Conservation (phyloP, 2,113 vertebrate genomes). For the Rhipidura dahli region DNA sequence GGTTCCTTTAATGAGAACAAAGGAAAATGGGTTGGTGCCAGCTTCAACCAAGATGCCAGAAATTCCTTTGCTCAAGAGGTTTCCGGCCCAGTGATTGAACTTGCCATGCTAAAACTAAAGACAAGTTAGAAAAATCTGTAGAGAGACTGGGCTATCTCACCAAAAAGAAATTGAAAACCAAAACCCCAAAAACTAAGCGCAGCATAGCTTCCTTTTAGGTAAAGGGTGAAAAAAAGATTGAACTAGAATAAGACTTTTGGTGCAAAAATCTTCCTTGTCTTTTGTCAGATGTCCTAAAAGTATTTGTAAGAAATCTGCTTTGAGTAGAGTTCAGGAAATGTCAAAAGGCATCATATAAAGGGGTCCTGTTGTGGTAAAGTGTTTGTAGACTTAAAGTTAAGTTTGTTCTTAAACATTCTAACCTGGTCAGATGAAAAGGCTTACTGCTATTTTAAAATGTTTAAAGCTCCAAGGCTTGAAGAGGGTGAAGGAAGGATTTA, state of each 20-base stretch:
- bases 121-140: background rate
- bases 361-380: background rate
- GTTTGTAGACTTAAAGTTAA: background rate
- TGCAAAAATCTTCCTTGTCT: background rate
- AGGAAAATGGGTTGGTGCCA: constrained; percentile 50
- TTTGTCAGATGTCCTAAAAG: background rate
- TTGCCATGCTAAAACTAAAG: background rate
- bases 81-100: constrained; percentile 24
- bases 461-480: background rate
- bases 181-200: background rate
- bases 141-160: background rate
- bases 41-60: constrained; percentile 48
- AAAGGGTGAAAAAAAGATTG: rapidly evolving
- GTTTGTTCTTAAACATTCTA: background rate
- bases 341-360: background rate
- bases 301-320: background rate
- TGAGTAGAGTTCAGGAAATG: background rate
- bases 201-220: background rate
- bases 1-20: constrained; percentile 58
- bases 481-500: background rate
- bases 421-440: background rate
- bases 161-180: background rate
- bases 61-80: constrained; percentile 54
- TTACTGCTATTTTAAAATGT: background rate
- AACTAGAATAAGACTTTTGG: background rate